These are phyloP conservation scores for Conomelus anceps DNA, from an alignment of 2,888 invertebrate species.

Conservation along the genomic window DNA sequence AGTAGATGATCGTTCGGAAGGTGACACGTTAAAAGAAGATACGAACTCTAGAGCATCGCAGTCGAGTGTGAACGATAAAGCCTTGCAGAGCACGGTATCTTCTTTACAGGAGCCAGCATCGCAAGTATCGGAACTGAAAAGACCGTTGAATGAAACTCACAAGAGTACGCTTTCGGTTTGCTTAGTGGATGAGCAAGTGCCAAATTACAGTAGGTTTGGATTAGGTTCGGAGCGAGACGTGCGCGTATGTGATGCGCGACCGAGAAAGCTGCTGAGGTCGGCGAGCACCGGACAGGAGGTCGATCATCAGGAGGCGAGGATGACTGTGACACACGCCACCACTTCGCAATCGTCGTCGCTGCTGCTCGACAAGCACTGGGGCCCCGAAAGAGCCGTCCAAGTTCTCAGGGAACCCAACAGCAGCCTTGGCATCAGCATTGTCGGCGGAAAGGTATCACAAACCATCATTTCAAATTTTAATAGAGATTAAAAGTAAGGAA, in stretches of 20 bases:
- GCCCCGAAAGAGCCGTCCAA: constrained; percentile 67
- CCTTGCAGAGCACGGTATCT: too few relatives aligned
- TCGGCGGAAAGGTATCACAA: constrained; percentile 77
- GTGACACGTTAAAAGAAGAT: not conserved
- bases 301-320: constrained; percentile 36
- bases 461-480: too few relatives aligned
- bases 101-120: not conserved
- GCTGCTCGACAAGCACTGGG: constrained; percentile 70
- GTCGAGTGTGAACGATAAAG: not conserved
- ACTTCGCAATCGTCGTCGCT: constrained; percentile 38
- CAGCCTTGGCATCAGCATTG: constrained; percentile 93
- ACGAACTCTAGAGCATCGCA: not conserved
- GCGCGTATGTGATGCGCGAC: not conserved
- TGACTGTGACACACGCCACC: constrained; percentile 45
- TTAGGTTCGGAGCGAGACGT: not conserved
- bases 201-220: not conserved
- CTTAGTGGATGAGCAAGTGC: not conserved
- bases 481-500: too few relatives aligned
- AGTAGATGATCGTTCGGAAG: not conserved
- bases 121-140: not conserved
- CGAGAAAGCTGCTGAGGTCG: constrained; percentile 19
- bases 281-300: constrained; percentile 34
- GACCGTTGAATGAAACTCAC: not conserved
- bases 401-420: constrained; percentile 64
- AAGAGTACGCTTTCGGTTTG: not conserved